Conservation (phyloP, 2,113 vertebrate species). For the Nibea albiflora region DNA sequence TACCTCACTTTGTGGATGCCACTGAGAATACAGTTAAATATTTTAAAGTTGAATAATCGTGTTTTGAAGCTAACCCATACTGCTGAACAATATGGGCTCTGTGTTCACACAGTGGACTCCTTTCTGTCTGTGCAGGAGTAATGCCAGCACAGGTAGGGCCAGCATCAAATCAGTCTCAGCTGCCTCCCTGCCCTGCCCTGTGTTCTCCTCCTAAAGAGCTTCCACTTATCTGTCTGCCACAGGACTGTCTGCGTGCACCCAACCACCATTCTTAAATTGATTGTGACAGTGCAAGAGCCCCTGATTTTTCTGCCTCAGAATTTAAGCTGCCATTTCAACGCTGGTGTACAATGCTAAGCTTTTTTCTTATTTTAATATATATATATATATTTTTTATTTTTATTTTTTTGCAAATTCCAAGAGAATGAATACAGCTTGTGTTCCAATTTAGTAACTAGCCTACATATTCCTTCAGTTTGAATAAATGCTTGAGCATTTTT, state of each 20-base stretch:
- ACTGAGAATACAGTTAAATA: conserved; percentile 61
- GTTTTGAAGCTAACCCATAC: conserved; percentile 68
- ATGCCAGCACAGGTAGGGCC: conserved; percentile 77
- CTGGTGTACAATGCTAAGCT: conserved; percentile 69
- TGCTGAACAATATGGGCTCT: conserved; percentile 74
- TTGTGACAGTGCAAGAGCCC: conserved; percentile 75
- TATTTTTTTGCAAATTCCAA: conserved; percentile 62
- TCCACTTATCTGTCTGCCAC: conserved; percentile 83
- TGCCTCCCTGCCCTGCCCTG: conserved; percentile 67
- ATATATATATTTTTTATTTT: background rate
- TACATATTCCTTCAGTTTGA: conserved; percentile 73
- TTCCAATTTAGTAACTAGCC: conserved; percentile 74
- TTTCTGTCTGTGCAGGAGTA: conserved; percentile 63
- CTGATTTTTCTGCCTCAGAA: conserved; percentile 71
- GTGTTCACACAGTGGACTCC: conserved; percentile 74
- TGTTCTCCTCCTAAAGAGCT: conserved; percentile 80
- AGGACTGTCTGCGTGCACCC: conserved; percentile 75
- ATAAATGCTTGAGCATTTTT: conserved; percentile 67
- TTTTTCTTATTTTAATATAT: conserved; percentile 46
- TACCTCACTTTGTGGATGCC: conserved; percentile 44
- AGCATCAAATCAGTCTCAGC: conserved; percentile 78
- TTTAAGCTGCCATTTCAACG: conserved; percentile 64
- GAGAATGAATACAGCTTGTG: conserved; percentile 75
- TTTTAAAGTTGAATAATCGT: conserved; percentile 73
- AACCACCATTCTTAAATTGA: conserved; percentile 79